phyloP scores from a whole-genome alignment of 1,140 invertebrate species.

The Dysdera silvatica region DNA sequence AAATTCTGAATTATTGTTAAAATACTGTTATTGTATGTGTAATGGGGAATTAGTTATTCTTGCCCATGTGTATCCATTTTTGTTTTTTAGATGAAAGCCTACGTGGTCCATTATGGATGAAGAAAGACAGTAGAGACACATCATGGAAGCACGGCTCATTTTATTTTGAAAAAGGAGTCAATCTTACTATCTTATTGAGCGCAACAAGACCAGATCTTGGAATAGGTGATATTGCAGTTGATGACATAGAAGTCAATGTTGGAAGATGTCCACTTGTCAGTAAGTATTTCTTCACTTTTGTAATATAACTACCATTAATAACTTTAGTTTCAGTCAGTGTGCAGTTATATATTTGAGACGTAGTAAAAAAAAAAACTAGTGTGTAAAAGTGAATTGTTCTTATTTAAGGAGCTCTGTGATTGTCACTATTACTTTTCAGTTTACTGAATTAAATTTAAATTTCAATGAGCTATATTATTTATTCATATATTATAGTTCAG shows the following conservation, averaged over 20 bases:
- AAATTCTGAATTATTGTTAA: not conserved
- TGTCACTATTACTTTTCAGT: too few species aligned
- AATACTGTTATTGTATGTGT: not conserved
- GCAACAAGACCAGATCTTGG: not conserved
- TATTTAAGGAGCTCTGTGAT: too few species aligned
- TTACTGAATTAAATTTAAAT: too few species aligned
- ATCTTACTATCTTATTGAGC: conserved; percentile 10
- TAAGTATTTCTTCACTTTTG: conserved; percentile 1
- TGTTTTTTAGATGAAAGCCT: conserved; percentile 1
- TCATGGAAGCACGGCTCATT: conserved; percentile 26
- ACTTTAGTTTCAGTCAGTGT: not conserved
- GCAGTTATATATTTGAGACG: too few species aligned
- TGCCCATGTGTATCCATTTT: not conserved
- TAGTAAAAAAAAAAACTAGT: too few species aligned
- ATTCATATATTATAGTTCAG: too few species aligned
- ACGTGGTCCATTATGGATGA: conserved; percentile 11
- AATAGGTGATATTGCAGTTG: conserved; percentile 29
- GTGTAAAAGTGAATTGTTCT: too few species aligned
- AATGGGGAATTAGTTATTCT: not conserved
- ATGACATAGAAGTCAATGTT: conserved; percentile 13
- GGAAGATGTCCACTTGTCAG: conserved; percentile 19
- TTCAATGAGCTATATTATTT: too few species aligned
- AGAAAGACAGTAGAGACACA: not conserved
- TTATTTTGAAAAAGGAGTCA: conserved; percentile 9
- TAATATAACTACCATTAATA: not conserved